phyloP scores from a whole-genome alignment of 2,888 invertebrate genomes.

The Oligia fasciuncula region DNA sequence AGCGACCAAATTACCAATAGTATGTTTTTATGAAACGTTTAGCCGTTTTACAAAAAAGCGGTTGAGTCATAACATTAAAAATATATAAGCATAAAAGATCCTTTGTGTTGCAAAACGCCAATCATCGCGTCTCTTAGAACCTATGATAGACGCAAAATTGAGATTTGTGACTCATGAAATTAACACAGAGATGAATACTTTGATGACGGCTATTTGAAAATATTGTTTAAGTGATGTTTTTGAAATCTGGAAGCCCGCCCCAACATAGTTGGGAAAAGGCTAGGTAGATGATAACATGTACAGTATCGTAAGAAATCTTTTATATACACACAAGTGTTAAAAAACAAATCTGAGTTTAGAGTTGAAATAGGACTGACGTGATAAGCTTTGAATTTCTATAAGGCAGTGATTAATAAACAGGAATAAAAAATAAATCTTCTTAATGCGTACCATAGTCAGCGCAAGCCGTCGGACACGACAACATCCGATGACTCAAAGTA shows the following conservation, averaged over 20 bases:
- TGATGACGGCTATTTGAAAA: conserved; percentile 29
- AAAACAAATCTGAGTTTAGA: conserved; percentile 1
- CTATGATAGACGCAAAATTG: conserved; percentile 66
- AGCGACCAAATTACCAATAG: conserved; percentile 47
- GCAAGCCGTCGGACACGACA: conserved; percentile 56
- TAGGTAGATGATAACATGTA: no score
- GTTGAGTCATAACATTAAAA: conserved; percentile 75
- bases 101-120: conserved; percentile 77
- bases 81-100: conserved; percentile 73
- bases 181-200: conserved; percentile 30
- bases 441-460: conserved; percentile 15
- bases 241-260: neutral
- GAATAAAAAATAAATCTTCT: conserved; percentile 35
- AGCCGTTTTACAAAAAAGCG: conserved; percentile 65
- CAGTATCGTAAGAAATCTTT: neutral
- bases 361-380: conserved; percentile 17
- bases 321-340: neutral
- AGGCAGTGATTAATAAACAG: conserved; percentile 25
- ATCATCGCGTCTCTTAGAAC: conserved; percentile 73
- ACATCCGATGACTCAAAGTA: conserved; percentile 40
- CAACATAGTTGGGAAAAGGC: no score
- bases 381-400: conserved; percentile 24
- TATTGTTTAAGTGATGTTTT: neutral
- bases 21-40: conserved; percentile 47
- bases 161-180: conserved; percentile 63